These are phyloP conservation scores for Microctenopoma stevenorrisi DNA, from an alignment of 2,797 vertebrate genomes.

Conservation along the genomic window DNA sequence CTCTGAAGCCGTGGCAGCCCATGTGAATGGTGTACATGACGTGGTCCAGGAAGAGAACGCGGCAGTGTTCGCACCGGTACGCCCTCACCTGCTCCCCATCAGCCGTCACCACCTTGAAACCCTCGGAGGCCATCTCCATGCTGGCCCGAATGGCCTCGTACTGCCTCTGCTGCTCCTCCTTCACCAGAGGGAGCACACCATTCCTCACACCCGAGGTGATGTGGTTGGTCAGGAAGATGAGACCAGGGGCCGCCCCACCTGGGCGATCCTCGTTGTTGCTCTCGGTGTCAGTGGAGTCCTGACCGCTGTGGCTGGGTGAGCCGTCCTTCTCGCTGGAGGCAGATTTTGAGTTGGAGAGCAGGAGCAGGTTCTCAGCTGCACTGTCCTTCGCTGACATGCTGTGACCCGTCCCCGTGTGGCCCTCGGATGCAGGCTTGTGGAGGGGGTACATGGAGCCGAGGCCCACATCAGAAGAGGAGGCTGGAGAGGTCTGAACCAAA, in stretches of 20 bases:
- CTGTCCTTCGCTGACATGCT: constrained; percentile 90
- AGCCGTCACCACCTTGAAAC: constrained; percentile 90
- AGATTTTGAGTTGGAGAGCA: constrained; percentile 96
- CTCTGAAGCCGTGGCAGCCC: constrained; percentile 98
- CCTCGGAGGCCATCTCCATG: constrained; percentile 89
- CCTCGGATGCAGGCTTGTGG: constrained; percentile 86
- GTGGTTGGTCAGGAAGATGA: constrained; percentile 98
- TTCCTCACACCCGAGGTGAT: constrained; percentile 90
- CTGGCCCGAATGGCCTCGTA: constrained; percentile 88
- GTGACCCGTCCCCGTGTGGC: constrained; percentile 70
- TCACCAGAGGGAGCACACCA: constrained; percentile 88
- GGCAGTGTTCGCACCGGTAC: constrained; percentile 95
- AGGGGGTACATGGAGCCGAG: constrained; percentile 89
- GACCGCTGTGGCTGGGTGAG: constrained; percentile 96
- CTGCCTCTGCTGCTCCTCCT: constrained; percentile 92
- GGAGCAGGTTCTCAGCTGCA: constrained; percentile 93
- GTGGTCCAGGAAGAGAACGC: constrained; percentile 97
- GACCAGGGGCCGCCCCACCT: constrained; percentile 75
- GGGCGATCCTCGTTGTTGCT: constrained; percentile 95
- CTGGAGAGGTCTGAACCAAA: constrained; percentile 93
- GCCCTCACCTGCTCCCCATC: constrained; percentile 92
- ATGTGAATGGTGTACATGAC: constrained; percentile 99
- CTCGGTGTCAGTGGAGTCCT: constrained; percentile 97
- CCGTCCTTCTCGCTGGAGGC: constrained; percentile 92
- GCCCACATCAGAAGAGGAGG: constrained; percentile 86